Base-by-base conservation (phyloP, 2,888 invertebrate genomes). In the Geotrupes spiniger region DNA sequence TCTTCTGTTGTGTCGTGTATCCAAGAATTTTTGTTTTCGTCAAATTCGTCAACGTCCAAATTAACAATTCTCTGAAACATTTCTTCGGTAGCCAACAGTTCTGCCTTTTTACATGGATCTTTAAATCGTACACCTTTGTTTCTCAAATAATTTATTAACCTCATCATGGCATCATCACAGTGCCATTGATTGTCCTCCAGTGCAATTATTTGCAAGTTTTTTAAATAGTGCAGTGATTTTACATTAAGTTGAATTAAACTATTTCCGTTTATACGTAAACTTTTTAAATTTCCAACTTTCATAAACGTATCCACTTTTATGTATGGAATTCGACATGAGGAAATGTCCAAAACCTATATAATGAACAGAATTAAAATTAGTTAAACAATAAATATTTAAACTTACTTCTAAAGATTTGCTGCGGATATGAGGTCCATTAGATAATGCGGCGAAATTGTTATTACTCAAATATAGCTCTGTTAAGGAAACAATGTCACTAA, bases 231-330 rank as follows among this genome's bases (percentile, higher is more conserved):
- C 2, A 84, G 68, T 0, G 78, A 72, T 15, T 75, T 74, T 0
- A 73, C 60, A 42, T 71, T 75, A 0, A 84, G 51, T 2, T 78
- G 75, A 9, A 80, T 73, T 52, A 85, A 68, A 53, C 80, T 79
- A 61, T 85, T 85, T 55, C 79, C 77, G 11, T 82, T 79, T 42
- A 85, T 61, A 64, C 84, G 81, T 42, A 85, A 60, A 41, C 76
- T 74, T 40, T 72, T 73, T 14, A 85, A 63, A 53, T 78, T 78
- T 1, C 82, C 80, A 37, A 84, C 46, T 40, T 77, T 72, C 5
- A 67, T 72, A 50, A 85, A 81, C 5, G 79, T 59, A 36, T 76
- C 69, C 0, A 72, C 68, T 3, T 78, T 76, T 37, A 84, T 57
- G 9, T 76, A 72, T 57, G 77, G 78, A 39, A 85, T 77, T 49